phyloP scores from a whole-genome alignment of 2,888 invertebrate species.

The Ectropis crepuscularia region DNA sequence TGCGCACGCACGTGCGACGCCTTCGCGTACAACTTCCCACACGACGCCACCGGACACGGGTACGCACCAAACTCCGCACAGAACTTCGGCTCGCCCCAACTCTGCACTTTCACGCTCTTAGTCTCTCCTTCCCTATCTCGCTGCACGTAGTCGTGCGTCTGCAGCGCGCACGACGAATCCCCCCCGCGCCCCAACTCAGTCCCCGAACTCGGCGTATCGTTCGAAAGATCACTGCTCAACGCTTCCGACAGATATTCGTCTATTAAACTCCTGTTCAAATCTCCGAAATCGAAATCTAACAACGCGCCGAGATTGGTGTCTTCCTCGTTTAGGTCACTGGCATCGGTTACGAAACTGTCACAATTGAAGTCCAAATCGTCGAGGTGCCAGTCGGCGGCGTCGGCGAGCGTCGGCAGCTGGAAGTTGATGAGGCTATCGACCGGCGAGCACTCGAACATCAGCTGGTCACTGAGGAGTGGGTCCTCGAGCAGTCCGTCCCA shows the following conservation, averaged over 20 bases:
- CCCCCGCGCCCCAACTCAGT: constrained; percentile 57
- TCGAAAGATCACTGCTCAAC: constrained; percentile 63
- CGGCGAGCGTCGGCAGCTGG: constrained; percentile 68
- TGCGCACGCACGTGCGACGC: constrained; percentile 96
- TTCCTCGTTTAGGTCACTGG: constrained; percentile 64
- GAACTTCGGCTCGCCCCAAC: constrained; percentile 75
- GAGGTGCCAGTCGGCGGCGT: constrained; percentile 66
- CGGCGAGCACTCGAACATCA: constrained; percentile 75
- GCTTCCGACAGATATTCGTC: constrained; percentile 75
- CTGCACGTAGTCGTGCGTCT: constrained; percentile 57
- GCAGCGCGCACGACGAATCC: constrained; percentile 59
- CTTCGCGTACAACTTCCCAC: constrained; percentile 94
- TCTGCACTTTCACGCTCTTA: constrained; percentile 55
- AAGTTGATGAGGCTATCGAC: constrained; percentile 78
- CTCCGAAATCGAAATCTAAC: constrained; percentile 71
- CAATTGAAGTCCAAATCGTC: constrained; percentile 72
- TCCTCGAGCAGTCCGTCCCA: constrained; percentile 69
- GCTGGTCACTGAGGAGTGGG: constrained; percentile 69
- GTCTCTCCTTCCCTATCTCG: constrained; percentile 47
- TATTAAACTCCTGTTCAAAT: constrained; percentile 72
- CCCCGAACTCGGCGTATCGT: constrained; percentile 59
- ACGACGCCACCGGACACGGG: constrained; percentile 88
- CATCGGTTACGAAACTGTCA: constrained; percentile 71
- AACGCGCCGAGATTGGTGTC: constrained; percentile 59
- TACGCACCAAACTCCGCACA: constrained; percentile 84